Evolutionary conservation across 1,140 invertebrate genomes (phyloP).

Genomic region (Charaxes varanes): DNA sequence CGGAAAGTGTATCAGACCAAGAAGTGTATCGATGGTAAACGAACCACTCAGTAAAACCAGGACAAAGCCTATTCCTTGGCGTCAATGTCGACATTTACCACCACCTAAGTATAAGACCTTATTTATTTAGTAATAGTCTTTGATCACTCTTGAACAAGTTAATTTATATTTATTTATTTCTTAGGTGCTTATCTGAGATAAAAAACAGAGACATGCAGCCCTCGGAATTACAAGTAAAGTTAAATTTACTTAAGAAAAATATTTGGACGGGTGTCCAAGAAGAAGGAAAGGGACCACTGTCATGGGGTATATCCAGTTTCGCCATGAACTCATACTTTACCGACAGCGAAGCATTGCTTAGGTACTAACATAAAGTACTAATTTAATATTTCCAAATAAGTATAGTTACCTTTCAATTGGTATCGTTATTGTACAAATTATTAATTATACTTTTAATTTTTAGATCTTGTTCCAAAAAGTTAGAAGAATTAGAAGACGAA

Average conservation of each 20-base stretch:
- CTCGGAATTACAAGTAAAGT: slow-evolving; percentile 74
- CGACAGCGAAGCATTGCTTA: slow-evolving; percentile 72
- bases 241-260: slow-evolving; percentile 74
- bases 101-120: slow-evolving; percentile 54
- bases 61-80: slow-evolving; percentile 59
- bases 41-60: slow-evolving; percentile 51
- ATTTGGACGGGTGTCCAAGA: slow-evolving; percentile 75
- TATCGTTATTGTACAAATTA: too few relatives aligned
- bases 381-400: too few relatives aligned
- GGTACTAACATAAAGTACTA: slow-evolving; percentile 37
- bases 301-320: slow-evolving; percentile 76
- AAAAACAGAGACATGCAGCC: slow-evolving; percentile 58
- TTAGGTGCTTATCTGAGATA: slow-evolving; percentile 55
- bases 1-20: slow-evolving; percentile 52
- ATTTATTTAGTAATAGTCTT: not conserved
- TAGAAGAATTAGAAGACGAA: slow-evolving; percentile 69
- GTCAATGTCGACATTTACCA: slow-evolving; percentile 63
- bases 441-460: not conserved
- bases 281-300: slow-evolving; percentile 72
- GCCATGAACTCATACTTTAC: slow-evolving; percentile 72
- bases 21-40: slow-evolving; percentile 73
- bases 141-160: not conserved
- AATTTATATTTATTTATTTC: slow-evolving; percentile 15
- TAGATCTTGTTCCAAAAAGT: slow-evolving; percentile 75
- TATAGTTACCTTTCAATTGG: too few relatives aligned